phyloP scores from a whole-genome alignment of 2,888 invertebrate species.

The Lampropteryx suffumata region DNA sequence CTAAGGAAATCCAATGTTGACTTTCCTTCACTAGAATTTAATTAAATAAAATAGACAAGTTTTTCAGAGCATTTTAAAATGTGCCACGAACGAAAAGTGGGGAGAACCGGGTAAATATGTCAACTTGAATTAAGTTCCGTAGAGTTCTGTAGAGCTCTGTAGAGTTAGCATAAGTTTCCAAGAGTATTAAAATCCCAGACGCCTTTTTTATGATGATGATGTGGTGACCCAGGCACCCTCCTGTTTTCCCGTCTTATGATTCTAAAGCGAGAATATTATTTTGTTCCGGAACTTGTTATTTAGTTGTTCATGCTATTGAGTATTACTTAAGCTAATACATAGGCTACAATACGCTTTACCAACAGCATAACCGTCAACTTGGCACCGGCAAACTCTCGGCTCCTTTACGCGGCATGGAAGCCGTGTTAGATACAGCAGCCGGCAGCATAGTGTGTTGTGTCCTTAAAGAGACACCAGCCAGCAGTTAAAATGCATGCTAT shows the following conservation, averaged over 20 bases:
- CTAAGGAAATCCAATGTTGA: constrained; percentile 4
- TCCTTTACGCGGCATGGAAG: too few relatives aligned
- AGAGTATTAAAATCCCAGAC: constrained; percentile 21
- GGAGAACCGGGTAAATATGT: constrained; percentile 29
- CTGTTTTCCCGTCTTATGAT: not conserved
- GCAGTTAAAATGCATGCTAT: too few relatives aligned
- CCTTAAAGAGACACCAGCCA: too few relatives aligned
- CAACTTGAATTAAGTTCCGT: constrained; percentile 30
- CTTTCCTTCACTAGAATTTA: constrained; percentile 9
- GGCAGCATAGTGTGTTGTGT: too few relatives aligned
- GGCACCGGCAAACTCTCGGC: too few relatives aligned
- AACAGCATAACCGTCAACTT: too few relatives aligned
- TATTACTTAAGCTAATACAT: too few relatives aligned
- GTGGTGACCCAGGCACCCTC: not conserved
- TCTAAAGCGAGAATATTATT: not conserved
- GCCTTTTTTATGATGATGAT: constrained; percentile 2
- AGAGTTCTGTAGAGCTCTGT: constrained; percentile 14
- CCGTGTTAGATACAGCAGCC: too few relatives aligned
- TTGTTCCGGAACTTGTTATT: too few relatives aligned
- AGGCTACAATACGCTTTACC: too few relatives aligned
- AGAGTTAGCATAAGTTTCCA: constrained; percentile 16
- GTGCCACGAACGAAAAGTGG: constrained; percentile 20
- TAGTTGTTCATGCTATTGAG: too few relatives aligned
- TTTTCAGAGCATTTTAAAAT: constrained; percentile 24
- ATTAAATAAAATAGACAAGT: constrained; percentile 12